Percentiles rank a stretch among this genome's conserved stretches.
These are phyloP conservation scores for Drosophila asahinai DNA, from an alignment of 1,140 invertebrate genomes.

Conservation along the genomic window DNA sequence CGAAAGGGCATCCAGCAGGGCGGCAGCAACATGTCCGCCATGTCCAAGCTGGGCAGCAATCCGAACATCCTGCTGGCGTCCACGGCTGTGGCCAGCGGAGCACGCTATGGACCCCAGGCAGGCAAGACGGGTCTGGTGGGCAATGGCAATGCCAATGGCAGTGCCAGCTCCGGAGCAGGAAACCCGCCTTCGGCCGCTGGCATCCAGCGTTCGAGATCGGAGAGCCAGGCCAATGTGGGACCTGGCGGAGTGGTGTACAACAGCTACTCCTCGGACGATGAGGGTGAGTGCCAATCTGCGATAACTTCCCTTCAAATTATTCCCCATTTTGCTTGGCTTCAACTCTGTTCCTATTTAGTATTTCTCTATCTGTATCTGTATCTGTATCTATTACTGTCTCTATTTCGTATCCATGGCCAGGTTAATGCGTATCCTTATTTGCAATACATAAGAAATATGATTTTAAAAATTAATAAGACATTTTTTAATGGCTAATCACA, in stretches of 20 bases:
- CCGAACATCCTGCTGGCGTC: constrained; percentile 79
- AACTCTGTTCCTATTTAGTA: constrained; percentile 49
- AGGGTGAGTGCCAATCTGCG: constrained; percentile 88
- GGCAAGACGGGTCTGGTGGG: constrained; percentile 53
- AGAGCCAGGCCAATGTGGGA: constrained; percentile 86
- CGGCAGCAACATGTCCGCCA: constrained; percentile 84
- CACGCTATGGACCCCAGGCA: constrained; percentile 75
- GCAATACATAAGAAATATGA: neutral
- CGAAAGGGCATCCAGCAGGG: constrained; percentile 89
- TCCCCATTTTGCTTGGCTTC: constrained; percentile 72
- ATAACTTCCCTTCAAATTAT: constrained; percentile 14
- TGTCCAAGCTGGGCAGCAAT: constrained; percentile 84
- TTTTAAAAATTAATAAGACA: too few species aligned
- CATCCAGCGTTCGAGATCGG: constrained; percentile 84
- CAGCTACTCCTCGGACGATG: constrained; percentile 94
- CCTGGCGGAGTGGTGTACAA: constrained; percentile 88
- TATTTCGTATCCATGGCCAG: constrained; percentile 18
- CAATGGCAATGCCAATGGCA: constrained; percentile 67
- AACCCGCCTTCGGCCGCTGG: constrained; percentile 20
- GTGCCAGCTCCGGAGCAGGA: constrained; percentile 45
- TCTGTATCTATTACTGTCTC: constrained; percentile 17
- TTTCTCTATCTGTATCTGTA: constrained; percentile 37
- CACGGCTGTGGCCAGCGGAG: constrained; percentile 84
- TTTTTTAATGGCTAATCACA: too few species aligned
- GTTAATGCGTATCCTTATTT: constrained; percentile 10